Evolutionary conservation across 2,797 vertebrate genomes (phyloP).

Genomic region (Holocentrus rufus): DNA sequence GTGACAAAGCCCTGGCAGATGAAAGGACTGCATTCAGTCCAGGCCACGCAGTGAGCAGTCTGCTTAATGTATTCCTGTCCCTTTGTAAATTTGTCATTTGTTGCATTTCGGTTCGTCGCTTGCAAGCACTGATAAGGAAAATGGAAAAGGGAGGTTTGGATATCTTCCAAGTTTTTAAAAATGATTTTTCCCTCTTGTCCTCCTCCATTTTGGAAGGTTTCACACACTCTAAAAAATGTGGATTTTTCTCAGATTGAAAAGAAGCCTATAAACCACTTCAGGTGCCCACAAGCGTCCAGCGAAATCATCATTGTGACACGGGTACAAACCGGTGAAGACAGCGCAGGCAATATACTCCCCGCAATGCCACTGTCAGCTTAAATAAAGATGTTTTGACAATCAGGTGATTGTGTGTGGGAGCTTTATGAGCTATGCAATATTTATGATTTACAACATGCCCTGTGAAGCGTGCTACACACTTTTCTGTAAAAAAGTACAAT

Average conservation of each 20-base stretch:
- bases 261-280: no score
- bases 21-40: constrained; percentile 40
- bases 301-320: no score
- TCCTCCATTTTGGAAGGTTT: constrained; percentile 40
- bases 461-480: no score
- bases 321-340: no score
- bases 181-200: constrained; percentile 30
- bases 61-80: constrained; percentile 50
- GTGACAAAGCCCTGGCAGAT: constrained; percentile 36
- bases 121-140: constrained; percentile 69
- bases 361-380: no score
- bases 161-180: constrained; percentile 38
- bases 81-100: constrained; percentile 56
- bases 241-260: constrained; percentile 13
- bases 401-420: no score
- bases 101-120: constrained; percentile 57
- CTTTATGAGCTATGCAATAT: no score
- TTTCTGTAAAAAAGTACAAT: no score
- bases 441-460: no score
- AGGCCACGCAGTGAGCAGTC: constrained; percentile 38
- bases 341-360: no score
- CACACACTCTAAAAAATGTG: not conserved
- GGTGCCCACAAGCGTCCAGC: no score
- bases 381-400: no score
- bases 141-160: constrained; percentile 51